Base-by-base conservation (phyloP, 1,140 invertebrate species). In the fruit fly (Drosophila melanogaster) region DNA sequence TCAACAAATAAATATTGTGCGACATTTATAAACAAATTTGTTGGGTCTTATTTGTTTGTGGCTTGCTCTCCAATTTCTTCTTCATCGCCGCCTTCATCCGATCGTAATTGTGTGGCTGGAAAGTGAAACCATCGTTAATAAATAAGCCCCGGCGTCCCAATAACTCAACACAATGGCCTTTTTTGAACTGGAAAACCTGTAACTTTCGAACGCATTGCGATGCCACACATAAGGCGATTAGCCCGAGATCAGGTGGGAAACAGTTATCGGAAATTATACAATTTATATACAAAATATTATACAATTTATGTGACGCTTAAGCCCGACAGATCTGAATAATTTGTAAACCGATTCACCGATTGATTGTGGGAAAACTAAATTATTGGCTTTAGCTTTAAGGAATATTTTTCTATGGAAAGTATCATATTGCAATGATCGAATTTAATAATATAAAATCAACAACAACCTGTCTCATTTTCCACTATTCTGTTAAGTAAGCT, bases 81-180 rank as follows among this genome's bases (percentile, higher is more conserved):
- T 24, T 61, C 41, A 54, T 55, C 41, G 24, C 17, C 24, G 15
- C 49, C 46, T 64, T 46, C 35, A 50, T 40, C 33, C 22, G 37
- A 50, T 50, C 35, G 51, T 74, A 75, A 75, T 74, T 75, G 71
- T 72, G 0, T 72, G 77, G 50, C 24, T 41, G 62, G 81, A 84
- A 84, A 85, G 81, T 85, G 81, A 85, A 85, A 85, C 84, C 53
- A 57, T 85, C 78, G 81, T 75, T 80, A 60, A 84, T 85, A 80
- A 80, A 75, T 75, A 75, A 75, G 83, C 35, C 49, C 35, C 59
- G 41, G 74, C 55, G 59, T 74, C 61, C 76, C 76, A 84, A 84
- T 85, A 85, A 77, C 77, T 80, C 58, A 30, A 51, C 65, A 79
- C 76, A 84, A 84, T 76, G 80, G 26, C 71, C 55, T 33, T 14